These are phyloP conservation scores for chimpanzee (Pan troglodytes) DNA, from an alignment of 2,113 vertebrate genomes.

Conservation along the genomic window DNA sequence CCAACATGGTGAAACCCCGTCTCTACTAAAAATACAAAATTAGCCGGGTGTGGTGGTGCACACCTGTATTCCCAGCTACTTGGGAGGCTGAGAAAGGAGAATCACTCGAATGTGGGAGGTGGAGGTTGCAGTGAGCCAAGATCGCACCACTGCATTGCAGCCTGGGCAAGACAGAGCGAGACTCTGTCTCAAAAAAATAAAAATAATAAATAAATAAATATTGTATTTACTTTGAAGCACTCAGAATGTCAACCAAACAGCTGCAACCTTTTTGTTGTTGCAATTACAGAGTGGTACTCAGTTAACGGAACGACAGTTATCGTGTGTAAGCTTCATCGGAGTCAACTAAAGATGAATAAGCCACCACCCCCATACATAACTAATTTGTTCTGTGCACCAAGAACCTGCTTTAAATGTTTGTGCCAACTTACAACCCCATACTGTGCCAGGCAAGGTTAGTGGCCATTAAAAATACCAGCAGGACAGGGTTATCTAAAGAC, in stretches of 20 bases:
- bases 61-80: too few species aligned
- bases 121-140: too few species aligned
- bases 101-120: too few species aligned
- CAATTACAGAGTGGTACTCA: not conserved
- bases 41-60: too few species aligned
- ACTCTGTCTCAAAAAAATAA: too few species aligned
- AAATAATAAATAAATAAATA: not conserved
- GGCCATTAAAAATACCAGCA: slow-evolving; percentile 93
- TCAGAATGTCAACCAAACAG: slow-evolving; percentile 96
- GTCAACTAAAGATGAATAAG: not conserved
- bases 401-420: slow-evolving; percentile 88
- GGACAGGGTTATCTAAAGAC: slow-evolving; percentile 91
- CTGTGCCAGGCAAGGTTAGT: slow-evolving; percentile 93
- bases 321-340: not conserved
- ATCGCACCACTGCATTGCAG: too few species aligned
- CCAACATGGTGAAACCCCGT: too few species aligned
- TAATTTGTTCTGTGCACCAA: slow-evolving; percentile 92
- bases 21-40: too few species aligned
- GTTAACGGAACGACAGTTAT: not conserved
- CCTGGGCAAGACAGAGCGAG: too few species aligned
- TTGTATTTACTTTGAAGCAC: slow-evolving; percentile 95
- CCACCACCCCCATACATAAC: slow-evolving; percentile 72
- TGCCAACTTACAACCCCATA: slow-evolving; percentile 89
- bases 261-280: slow-evolving; percentile 83
- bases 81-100: too few species aligned